Evolutionary conservation across 92 coral and sea anemone species (phyloP).

Genomic region (Palythoa grandiflora): DNA sequence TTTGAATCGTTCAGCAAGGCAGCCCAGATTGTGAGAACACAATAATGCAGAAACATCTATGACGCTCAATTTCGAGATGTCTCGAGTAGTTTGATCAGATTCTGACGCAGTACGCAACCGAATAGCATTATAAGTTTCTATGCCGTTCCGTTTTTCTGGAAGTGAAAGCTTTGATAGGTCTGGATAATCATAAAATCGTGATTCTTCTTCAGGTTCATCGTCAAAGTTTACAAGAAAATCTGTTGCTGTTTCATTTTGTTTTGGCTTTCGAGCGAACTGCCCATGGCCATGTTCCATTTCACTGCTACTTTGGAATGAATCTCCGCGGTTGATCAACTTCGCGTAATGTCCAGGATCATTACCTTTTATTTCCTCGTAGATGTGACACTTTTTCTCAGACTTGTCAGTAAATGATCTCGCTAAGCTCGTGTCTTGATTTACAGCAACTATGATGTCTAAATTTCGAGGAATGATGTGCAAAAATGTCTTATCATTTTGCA

Average conservation of each 20-base stretch:
- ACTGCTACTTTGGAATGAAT: not conserved
- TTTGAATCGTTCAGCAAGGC: not conserved
- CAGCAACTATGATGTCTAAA: not conserved
- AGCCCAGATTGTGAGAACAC: conserved; percentile 16
- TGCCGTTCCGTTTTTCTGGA: no score
- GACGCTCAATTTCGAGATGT: conserved; percentile 8
- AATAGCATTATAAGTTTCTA: not conserved
- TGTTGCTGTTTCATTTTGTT: not conserved
- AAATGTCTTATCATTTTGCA: not conserved
- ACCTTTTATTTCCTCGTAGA: not conserved
- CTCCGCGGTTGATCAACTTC: not conserved
- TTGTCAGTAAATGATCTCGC: not conserved
- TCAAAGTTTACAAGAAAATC: not conserved
- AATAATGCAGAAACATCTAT: not conserved
- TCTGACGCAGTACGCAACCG: not conserved
- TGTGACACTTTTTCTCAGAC: not conserved
- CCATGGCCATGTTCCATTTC: not conserved
- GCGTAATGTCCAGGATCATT: not conserved
- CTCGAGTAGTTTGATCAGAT: not conserved
- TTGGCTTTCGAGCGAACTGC: not conserved
- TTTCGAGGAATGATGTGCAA: not conserved
- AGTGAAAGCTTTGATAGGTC: not conserved
- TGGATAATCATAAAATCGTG: not conserved
- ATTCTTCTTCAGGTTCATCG: not conserved
- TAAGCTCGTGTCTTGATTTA: not conserved